Base-by-base conservation (phyloP, 2,888 invertebrate species). In the Euproctis similis region DNA sequence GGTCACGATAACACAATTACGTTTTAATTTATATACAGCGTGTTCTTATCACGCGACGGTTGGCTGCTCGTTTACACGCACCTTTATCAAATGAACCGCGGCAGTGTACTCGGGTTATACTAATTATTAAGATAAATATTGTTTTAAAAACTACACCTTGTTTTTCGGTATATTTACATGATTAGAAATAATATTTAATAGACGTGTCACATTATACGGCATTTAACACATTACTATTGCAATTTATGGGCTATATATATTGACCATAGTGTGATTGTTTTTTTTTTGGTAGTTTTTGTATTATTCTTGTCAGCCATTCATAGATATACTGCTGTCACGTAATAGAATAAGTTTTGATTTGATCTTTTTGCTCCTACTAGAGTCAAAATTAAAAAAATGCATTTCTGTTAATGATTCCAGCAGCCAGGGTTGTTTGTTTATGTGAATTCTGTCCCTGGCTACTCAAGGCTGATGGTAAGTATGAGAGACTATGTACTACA, bases 1-100 rank as follows among this genome's bases (percentile, higher is more conserved):
- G 76, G 78, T 80, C 81, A 81, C 82, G 82, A 82, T 81, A 84
- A 76, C 69, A 78, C 82, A 82, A 84, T 84, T 84, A 84, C 72
- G 73, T 78, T 81, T 78, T 82, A 84, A 84, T 84, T 84, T 84
- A 84, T 84, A 82, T 76, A 59, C 74, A 63, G 64, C 61, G 51
- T 47, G 57, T 61, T 59, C 62, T 59, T 63, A 71, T 70, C 82
- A 82, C 82, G 82, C 82, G 59, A 82, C 36, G 49, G 46, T 50
- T 34, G 38, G 42, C 46, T 48, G 53, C 40, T 58, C 54, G 68
- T 65, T 66, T 68, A 73, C 76, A 78, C 75, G 77, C 71, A 73
- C 69, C 72, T 61, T 76, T 80, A 77, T 78, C 78, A 74, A 72
- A 72, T 66, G 68, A 68, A 68, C 68, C 64, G 61, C 55, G 58